Evolutionary conservation across 2,888 invertebrate species (phyloP).

Genomic region (Aricia artaxerxes): DNA sequence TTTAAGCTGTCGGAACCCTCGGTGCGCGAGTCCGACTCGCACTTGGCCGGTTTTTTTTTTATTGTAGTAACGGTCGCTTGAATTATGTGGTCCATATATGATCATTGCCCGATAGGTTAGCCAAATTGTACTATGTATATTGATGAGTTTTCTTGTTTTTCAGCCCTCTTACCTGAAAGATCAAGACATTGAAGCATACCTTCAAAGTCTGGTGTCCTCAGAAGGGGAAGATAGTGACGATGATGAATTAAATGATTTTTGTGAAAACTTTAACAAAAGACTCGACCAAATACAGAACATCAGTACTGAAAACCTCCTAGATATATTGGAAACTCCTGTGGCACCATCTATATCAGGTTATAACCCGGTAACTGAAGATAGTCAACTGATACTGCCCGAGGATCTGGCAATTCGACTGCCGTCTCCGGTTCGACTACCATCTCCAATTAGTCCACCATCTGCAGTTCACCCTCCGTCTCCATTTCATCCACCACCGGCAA

Average conservation of each 20-base stretch:
- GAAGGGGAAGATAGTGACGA: slow-evolving; percentile 18
- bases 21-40: too few species aligned
- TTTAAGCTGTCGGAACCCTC: too few species aligned
- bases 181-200: slow-evolving; percentile 11
- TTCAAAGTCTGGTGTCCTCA: slow-evolving; percentile 18
- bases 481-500: too few species aligned
- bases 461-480: too few species aligned
- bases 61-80: slow-evolving; percentile 4
- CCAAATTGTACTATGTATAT: slow-evolving; percentile 12
- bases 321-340: slow-evolving; percentile 14
- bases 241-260: slow-evolving; percentile 25
- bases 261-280: slow-evolving; percentile 5
- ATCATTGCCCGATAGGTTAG: slow-evolving; percentile 2
- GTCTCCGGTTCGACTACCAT: too few species aligned
- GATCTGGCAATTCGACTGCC: too few species aligned
- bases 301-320: slow-evolving; percentile 25
- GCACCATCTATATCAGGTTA: slow-evolving; percentile 1
- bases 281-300: slow-evolving; percentile 19
- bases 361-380: neutral
- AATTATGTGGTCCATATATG: slow-evolving; percentile 20
- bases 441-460: too few species aligned
- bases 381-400: too few species aligned
- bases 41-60: too few species aligned
- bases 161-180: neutral
- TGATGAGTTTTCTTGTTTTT: slow-evolving; percentile 7